These are phyloP conservation scores for Tipula confusa DNA, from an alignment of 2,888 invertebrate species.

Conservation along the genomic window DNA sequence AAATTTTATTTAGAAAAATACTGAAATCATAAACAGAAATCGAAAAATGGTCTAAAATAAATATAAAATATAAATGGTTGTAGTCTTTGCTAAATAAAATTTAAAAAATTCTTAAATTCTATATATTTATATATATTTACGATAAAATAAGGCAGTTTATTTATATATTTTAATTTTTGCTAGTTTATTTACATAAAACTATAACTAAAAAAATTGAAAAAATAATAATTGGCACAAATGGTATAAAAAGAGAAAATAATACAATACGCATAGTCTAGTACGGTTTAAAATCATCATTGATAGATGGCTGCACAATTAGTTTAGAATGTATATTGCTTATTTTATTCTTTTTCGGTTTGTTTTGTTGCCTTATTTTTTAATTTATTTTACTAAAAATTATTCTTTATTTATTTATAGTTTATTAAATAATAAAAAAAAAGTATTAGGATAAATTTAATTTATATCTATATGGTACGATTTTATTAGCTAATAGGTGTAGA, in stretches of 20 bases:
- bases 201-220: not conserved
- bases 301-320: not conserved
- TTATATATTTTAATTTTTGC: not conserved
- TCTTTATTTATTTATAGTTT: not conserved
- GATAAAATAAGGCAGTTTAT: conserved; percentile 25
- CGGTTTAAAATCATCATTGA: not conserved
- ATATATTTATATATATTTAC: not conserved
- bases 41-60: conserved; percentile 15
- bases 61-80: conserved; percentile 13
- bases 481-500: no score
- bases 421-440: not conserved
- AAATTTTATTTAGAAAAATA: not conserved
- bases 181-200: not conserved
- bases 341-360: conserved; percentile 7
- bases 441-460: no score
- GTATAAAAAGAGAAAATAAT: conserved; percentile 1
- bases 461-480: no score
- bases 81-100: not conserved
- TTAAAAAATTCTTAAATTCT: not conserved
- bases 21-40: not conserved
- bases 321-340: not conserved
- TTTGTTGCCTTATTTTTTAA: not conserved
- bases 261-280: not conserved
- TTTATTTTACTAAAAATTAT: not conserved
- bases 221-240: conserved; percentile 17